Conservation (phyloP, 2,888 invertebrate species). For the Eristalis tenax region DNA sequence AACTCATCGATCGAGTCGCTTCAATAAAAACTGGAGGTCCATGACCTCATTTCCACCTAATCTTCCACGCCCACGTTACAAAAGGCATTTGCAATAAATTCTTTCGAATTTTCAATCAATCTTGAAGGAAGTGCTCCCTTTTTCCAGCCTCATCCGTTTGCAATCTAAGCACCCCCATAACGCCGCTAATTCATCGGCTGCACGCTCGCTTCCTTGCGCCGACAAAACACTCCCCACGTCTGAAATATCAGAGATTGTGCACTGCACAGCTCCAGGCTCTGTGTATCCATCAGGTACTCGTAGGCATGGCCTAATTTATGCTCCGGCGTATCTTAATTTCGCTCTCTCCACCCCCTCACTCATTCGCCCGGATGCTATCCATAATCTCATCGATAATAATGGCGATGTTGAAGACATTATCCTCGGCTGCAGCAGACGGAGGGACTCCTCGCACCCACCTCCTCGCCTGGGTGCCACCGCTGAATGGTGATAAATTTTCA, state of each 20-base stretch:
- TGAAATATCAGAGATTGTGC: constrained; percentile 32
- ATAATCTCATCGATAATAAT: constrained; percentile 60
- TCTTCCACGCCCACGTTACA: too few relatives aligned
- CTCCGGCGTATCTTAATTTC: constrained; percentile 39
- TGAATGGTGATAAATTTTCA: constrained; percentile 62
- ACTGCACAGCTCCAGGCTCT: not conserved
- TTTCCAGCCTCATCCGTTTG: constrained; percentile 9
- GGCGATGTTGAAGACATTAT: constrained; percentile 61
- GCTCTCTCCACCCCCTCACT: not conserved
- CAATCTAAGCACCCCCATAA: constrained; percentile 8
- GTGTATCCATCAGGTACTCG: not conserved
- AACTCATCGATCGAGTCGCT: too few relatives aligned
- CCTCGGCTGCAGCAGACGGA: constrained; percentile 35
- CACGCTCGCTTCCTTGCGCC: constrained; percentile 18
- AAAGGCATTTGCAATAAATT: not conserved
- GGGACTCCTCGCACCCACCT: constrained; percentile 1
- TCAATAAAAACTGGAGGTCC: too few relatives aligned
- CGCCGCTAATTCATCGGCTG: constrained; percentile 49
- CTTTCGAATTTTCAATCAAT: constrained; percentile 32
- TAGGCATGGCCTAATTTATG: constrained; percentile 53
- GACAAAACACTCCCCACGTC: constrained; percentile 12
- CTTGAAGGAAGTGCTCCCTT: constrained; percentile 4
- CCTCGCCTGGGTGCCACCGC: not conserved
- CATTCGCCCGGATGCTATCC: constrained; percentile 33
- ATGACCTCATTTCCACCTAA: too few relatives aligned